These are phyloP conservation scores for Ostrea edulis DNA, from an alignment of 1,140 invertebrate genomes.

Conservation along the genomic window DNA sequence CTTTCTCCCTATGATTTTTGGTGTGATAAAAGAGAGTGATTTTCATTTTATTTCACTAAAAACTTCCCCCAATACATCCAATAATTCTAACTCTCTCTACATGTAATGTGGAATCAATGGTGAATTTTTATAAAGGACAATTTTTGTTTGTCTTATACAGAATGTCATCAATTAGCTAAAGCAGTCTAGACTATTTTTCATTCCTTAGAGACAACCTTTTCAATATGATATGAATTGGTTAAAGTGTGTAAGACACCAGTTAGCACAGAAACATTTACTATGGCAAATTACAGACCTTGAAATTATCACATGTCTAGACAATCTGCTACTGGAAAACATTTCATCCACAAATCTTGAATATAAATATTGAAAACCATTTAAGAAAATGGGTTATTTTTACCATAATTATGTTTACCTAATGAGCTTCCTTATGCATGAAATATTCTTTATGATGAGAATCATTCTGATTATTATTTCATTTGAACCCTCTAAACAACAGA, in stretches of 20 bases:
- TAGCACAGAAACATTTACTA: background rate
- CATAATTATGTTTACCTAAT: too few relatives aligned
- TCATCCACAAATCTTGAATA: background rate
- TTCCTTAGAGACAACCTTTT: slow-evolving; percentile 13
- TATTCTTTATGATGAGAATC: background rate
- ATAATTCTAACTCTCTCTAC: background rate
- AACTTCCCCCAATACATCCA: background rate
- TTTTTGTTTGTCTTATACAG: background rate
- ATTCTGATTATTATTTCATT: background rate
- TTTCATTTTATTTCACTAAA: too few relatives aligned
- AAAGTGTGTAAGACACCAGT: background rate
- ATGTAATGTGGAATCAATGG: background rate
- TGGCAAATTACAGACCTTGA: background rate
- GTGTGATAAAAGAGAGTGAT: background rate
- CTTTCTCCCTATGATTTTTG: background rate
- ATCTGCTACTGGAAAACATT: background rate
- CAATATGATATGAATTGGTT: background rate
- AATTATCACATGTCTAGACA: background rate
- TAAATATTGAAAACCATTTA: background rate
- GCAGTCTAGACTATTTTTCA: background rate
- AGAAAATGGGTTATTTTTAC: too few relatives aligned
- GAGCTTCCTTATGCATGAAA: background rate
- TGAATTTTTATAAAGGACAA: slow-evolving; percentile 2
- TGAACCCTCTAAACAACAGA: background rate
- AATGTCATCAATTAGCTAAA: background rate